Evolutionary conservation across 2,888 invertebrate species (phyloP), one percentile per base, ranked within the genome.

Genomic region (Nemotelus nigrinus): DNA sequence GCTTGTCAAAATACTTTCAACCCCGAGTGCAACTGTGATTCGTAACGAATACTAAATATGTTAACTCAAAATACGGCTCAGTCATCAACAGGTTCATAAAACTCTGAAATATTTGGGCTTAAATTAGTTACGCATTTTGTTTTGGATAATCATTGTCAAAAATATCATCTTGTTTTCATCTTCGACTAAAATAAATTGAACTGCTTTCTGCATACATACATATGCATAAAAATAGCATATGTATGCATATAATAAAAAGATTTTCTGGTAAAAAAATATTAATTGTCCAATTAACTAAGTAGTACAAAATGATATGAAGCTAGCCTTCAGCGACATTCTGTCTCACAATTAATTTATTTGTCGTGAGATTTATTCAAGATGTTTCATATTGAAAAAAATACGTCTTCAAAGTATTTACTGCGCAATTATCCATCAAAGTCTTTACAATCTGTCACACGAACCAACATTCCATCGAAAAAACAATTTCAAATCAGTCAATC

Each of bases 401-500:
- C 70, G 39, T 44, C 55, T 55, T 41, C 50, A 53, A 41, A 47
- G 70, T 43, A 70, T 70, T 70, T 7, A 47, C 55, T n/a, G 43
- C 70, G 70, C 55, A 70, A 70, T 70, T 70, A 70, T 55, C 70
- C 70, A 70, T 70, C 70, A 70, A 70, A 70, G 70, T 70, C 70
- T 55, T 70, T 70, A 25, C 55, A 41, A 53, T 47, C 41, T 70
- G 70, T 70, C 70, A 55, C 43, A 53, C 44, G 25, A 43, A 43
- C 50, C n/a, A 47, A 55, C 45, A 55, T 70, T 70, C 70, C 70
- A 43, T 55, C 70, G 25, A 39, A 53, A 70, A 70, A 53, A 70
- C 70, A 50, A 70, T 70, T 70, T 70, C 70, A 53, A 70, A 70
- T 70, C 55, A 53, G 70, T 53, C 55, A 25, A 25, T 25, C 25